Evolutionary conservation across 2,888 invertebrate genomes (phyloP), one percentile per base, ranked within the genome.

Genomic region (Chloroclysta siterata): DNA sequence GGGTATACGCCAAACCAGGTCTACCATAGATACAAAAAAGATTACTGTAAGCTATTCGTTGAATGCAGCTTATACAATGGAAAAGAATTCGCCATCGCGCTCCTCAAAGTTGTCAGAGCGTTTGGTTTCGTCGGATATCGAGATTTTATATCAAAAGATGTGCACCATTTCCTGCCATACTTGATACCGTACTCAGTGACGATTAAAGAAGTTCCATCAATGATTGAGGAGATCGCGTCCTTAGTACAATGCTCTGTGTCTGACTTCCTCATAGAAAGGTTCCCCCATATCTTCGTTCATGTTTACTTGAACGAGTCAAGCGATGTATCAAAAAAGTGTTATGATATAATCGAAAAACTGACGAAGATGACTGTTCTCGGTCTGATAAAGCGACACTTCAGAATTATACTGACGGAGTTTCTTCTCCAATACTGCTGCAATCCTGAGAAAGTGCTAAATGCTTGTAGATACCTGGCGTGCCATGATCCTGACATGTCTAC

Each of bases 261-360:
- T 0, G 94, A 95, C 44, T 93, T 96, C 71, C 86, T 97, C 13
- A 90, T 93, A 1, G 94, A 94, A 60, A 94, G 95, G 61, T 96
- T 96, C 76, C 94, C 96, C 54, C 94, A 95, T 53, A 95, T 96
- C 54, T 97, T 96, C 71, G 94, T 96, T 0, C 94, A 96, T 69
- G 89, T 96, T 2, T 95, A 95, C 78, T 87, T 97, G 59, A 94
- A 95, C 42, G 95, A 96, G 80, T 79, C 90, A 0, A 89, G 93
- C 1, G 93, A 94, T 22, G 87, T 94, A 11, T 93, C 94, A 10
- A 93, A 94, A 48, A 93, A 94, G 69, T 96, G 95, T 76, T 94
- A 95, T 69, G 87, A 90, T 54, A 91, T 95, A 58, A 94, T 97
- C 47, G 94, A 95, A 67, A 91, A 82, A 65, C 87, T 94, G 57